Percentiles rank a stretch among this genome's conserved stretches.
These are phyloP conservation scores for Andrena fulva DNA, from an alignment of 2,888 invertebrate genomes.

Conservation along the genomic window DNA sequence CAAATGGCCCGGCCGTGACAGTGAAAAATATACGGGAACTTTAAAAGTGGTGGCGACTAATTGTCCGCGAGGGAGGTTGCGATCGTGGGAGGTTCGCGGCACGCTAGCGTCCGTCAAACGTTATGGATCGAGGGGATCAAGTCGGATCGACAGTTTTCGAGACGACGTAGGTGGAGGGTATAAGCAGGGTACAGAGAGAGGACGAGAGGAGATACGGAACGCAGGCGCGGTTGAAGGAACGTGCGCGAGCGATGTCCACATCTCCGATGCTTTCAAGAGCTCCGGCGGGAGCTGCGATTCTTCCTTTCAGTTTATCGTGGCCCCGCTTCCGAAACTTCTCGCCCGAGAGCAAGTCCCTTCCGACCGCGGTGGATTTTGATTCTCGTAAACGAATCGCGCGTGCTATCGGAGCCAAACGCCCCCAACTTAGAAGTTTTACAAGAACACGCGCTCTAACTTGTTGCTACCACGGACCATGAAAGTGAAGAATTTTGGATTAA, in stretches of 20 bases:
- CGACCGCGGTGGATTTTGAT: not conserved
- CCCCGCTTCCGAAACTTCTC: slow-evolving; percentile 63
- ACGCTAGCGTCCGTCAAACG: not conserved
- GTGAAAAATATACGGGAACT: no score
- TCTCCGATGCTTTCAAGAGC: slow-evolving; percentile 51
- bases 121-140: slow-evolving; percentile 48
- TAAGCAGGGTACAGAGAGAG: not conserved
- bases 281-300: slow-evolving; percentile 65
- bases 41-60: not conserved
- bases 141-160: slow-evolving; percentile 28
- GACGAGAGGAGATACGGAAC: slow-evolving; percentile 39
- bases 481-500: not conserved
- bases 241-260: slow-evolving; percentile 35
- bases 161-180: slow-evolving; percentile 1
- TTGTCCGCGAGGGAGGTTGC: not conserved
- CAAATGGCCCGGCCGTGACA: no score
- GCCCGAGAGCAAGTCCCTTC: slow-evolving; percentile 13
- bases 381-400: not conserved
- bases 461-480: not conserved
- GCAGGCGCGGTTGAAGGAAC: slow-evolving; percentile 63
- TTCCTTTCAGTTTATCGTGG: slow-evolving; percentile 66
- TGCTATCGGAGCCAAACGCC: not conserved
- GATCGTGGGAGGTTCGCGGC: not conserved
- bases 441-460: not conserved
- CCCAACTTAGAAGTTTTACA: not conserved